These are phyloP conservation scores for Pseudorasbora parva DNA, from an alignment of 2,113 vertebrate species.

Conservation along the genomic window DNA sequence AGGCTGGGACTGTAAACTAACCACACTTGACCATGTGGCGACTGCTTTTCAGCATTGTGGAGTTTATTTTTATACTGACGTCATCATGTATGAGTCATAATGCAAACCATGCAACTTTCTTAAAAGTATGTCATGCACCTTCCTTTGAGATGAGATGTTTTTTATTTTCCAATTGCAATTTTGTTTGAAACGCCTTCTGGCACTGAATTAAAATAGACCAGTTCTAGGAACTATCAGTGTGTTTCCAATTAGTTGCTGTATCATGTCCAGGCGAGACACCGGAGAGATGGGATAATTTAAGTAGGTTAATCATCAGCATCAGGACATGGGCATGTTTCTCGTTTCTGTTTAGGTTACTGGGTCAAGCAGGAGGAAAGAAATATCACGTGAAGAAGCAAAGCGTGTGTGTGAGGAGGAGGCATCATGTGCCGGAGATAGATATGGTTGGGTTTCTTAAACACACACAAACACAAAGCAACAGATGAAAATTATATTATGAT, in stretches of 20 bases:
- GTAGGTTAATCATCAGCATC: conserved; percentile 27
- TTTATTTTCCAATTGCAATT: neutral
- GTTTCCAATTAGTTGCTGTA: conserved; percentile 21
- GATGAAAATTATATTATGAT: conserved; percentile 4
- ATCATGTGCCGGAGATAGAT: neutral
- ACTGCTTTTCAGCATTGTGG: neutral
- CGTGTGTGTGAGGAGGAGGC: neutral
- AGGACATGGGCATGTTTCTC: neutral
- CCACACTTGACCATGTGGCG: neutral
- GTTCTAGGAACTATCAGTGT: conserved; percentile 24
- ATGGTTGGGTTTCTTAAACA: neutral
- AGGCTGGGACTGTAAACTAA: neutral
- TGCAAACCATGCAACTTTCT: neutral
- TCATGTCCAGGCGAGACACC: conserved; percentile 6
- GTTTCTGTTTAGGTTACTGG: conserved; percentile 33
- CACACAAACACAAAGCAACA: no score
- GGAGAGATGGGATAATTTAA: conserved; percentile 18
- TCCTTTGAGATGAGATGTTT: neutral
- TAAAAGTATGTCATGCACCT: neutral
- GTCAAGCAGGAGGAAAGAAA: conserved; percentile 11
- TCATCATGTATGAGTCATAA: neutral
- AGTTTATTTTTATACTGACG: neutral
- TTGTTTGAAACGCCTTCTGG: neutral
- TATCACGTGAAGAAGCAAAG: conserved; percentile 18
- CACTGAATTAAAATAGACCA: neutral